Evolutionary conservation across 2,888 invertebrate species (phyloP).

Genomic region (Panorpa germanica): DNA sequence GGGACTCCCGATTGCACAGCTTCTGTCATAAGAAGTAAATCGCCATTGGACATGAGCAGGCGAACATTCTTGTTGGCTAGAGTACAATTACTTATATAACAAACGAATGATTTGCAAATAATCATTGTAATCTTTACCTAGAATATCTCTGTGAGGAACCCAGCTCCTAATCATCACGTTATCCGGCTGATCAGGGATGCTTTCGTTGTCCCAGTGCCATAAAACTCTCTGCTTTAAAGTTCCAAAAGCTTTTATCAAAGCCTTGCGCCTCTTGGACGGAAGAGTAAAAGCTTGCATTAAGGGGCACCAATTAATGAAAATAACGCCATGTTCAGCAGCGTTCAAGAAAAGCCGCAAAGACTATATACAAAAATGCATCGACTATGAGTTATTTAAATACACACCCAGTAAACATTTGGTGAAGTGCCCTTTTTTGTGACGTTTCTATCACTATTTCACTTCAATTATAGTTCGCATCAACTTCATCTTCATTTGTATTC

Average conservation of each 20-base stretch:
- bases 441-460: too few species aligned
- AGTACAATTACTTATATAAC: too few species aligned
- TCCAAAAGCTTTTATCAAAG: slow-evolving; percentile 33
- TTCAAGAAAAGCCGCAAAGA: slow-evolving; percentile 38
- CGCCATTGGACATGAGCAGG: slow-evolving; percentile 46
- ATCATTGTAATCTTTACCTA: too few species aligned
- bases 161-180: slow-evolving; percentile 45
- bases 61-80: slow-evolving; percentile 48
- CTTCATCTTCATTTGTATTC: too few species aligned
- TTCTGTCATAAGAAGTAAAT: slow-evolving; percentile 46
- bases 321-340: slow-evolving; percentile 37
- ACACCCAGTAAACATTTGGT: too few species aligned
- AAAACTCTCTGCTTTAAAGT: slow-evolving; percentile 37
- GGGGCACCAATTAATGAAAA: slow-evolving; percentile 54
- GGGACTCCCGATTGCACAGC: slow-evolving; percentile 46
- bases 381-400: neutral
- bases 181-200: slow-evolving; percentile 31
- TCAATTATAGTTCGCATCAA: too few species aligned
- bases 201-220: slow-evolving; percentile 53
- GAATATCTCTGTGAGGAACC: slow-evolving; percentile 53
- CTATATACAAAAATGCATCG: slow-evolving; percentile 18
- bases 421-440: too few species aligned
- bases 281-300: slow-evolving; percentile 41
- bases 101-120: too few species aligned
- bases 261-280: slow-evolving; percentile 30